A percentile compares a stretch with the other conserved stretches of the same genome.
phyloP scores from a whole-genome alignment of 2,888 invertebrate genomes.

The Epinotia demarniana region DNA sequence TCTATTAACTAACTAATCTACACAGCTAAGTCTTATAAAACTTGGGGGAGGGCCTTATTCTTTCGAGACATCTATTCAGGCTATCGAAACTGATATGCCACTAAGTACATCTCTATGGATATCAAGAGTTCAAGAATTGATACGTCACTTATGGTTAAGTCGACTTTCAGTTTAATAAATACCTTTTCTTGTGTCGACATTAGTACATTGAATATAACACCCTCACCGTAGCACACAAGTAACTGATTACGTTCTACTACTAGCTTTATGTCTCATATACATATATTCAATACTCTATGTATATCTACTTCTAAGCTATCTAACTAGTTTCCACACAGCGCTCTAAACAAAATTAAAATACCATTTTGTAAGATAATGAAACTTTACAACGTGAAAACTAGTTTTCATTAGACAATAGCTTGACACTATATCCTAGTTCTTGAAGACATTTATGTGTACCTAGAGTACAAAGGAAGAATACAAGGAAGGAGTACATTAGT shows the following conservation, averaged over 20 bases:
- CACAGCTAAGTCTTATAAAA: not conserved
- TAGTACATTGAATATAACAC: too few relatives aligned
- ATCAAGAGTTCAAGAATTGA: too few relatives aligned
- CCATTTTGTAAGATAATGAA: not conserved
- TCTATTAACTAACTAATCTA: not conserved
- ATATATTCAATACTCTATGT: not conserved
- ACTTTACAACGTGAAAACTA: not conserved
- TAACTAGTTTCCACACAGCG: conserved; percentile 2
- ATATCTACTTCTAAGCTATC: not conserved
- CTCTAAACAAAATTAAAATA: conserved; percentile 8
- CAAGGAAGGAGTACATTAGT: not conserved
- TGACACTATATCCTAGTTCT: not conserved
- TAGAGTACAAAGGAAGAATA: not conserved
- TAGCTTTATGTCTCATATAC: not conserved
- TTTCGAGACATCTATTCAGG: too few relatives aligned
- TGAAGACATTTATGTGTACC: not conserved
- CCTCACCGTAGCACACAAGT: not conserved
- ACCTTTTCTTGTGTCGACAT: too few relatives aligned
- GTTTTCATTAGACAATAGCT: not conserved
- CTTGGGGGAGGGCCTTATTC: not conserved
- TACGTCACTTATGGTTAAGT: too few relatives aligned
- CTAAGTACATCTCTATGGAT: too few relatives aligned
- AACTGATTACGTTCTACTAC: not conserved
- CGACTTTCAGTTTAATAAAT: too few relatives aligned
- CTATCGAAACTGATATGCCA: too few relatives aligned